phyloP scores from a whole-genome alignment of 2,888 invertebrate species.

The Campoletis raptor region DNA sequence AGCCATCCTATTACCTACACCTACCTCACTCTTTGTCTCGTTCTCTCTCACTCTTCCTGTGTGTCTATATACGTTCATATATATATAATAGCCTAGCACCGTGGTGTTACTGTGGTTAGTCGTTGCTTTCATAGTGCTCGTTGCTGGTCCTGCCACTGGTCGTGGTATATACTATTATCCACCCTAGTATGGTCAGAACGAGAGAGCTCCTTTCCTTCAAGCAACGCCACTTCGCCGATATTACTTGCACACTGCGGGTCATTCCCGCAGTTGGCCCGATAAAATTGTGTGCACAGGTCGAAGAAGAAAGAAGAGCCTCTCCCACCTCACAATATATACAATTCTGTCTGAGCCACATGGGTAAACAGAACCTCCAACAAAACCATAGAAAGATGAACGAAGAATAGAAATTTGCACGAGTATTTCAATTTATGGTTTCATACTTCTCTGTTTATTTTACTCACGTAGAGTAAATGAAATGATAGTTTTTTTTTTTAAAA shows the following conservation, averaged over 20 bases:
- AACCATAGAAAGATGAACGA: conserved; percentile 10
- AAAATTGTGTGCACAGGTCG: conserved; percentile 63
- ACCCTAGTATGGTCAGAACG: conserved; percentile 17
- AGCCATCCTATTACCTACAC: conserved; percentile 32
- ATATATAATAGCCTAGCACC: conserved; percentile 15
- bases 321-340: conserved; percentile 23
- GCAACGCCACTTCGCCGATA: conserved; percentile 68
- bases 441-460: neutral
- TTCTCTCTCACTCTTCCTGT: neutral
- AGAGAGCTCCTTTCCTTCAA: conserved; percentile 46
- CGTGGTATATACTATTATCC: conserved; percentile 46
- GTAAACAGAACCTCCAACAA: conserved; percentile 4
- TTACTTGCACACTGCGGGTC: conserved; percentile 70
- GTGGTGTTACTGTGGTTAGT: conserved; percentile 42
- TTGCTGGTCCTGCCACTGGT: conserved; percentile 38
- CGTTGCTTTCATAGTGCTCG: conserved; percentile 33
- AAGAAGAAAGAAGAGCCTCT: conserved; percentile 58
- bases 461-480: neutral
- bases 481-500: neutral
- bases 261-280: conserved; percentile 67
- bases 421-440: neutral
- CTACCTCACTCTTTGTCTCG: neutral
- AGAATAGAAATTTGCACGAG: neutral
- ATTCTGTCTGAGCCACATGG: conserved; percentile 15
- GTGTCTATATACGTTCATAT: neutral